Conservation (phyloP, 2,888 invertebrate species). For the Hypomecis atomaria region DNA sequence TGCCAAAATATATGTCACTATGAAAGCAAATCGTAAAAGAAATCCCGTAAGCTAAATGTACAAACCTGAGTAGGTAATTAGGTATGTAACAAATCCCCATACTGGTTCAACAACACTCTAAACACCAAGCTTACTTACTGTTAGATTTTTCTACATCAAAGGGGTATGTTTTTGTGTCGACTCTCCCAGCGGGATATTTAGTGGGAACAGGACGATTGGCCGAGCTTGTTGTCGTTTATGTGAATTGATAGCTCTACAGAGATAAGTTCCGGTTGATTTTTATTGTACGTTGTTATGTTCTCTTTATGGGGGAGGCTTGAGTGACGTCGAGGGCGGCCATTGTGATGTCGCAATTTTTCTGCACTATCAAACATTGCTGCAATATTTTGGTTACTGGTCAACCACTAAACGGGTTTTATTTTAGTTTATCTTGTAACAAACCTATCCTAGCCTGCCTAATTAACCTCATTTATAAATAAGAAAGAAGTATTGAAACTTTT, state of each 20-base stretch:
- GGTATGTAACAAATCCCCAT: background rate
- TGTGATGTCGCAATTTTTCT: background rate
- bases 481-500: too few relatives aligned
- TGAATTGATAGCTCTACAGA: conserved; percentile 39
- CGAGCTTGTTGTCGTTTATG: conserved; percentile 38
- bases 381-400: too few relatives aligned
- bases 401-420: too few relatives aligned
- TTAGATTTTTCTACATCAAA: conserved; percentile 17
- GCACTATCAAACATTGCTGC: too few relatives aligned
- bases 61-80: too few relatives aligned
- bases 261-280: conserved; percentile 34
- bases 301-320: background rate
- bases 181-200: conserved; percentile 58
- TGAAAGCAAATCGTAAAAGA: too few relatives aligned
- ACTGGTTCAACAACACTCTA: background rate
- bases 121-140: conserved; percentile 11
- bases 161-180: conserved; percentile 31
- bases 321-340: background rate
- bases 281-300: conserved; percentile 31
- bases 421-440: too few relatives aligned
- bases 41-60: too few relatives aligned
- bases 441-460: too few relatives aligned
- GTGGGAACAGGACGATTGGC: conserved; percentile 43
- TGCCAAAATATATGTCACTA: too few relatives aligned
- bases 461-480: too few relatives aligned